Percentiles rank a stretch among this genome's conserved stretches.
These are phyloP conservation scores for Achatina immaculata DNA, from an alignment of 1,140 invertebrate genomes.

Conservation along the genomic window DNA sequence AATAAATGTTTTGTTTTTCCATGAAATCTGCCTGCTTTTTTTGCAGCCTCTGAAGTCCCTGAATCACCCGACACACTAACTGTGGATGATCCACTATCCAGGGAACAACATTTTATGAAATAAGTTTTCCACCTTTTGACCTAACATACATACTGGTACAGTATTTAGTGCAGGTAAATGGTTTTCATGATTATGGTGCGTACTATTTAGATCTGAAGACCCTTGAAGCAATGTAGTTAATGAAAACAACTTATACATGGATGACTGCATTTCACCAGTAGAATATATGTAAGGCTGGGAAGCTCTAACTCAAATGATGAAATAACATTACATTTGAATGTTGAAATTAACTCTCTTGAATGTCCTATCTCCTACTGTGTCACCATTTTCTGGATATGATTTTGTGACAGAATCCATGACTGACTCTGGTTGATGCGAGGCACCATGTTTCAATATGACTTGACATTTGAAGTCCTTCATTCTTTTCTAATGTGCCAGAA, in stretches of 20 bases:
- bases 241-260: not conserved
- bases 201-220: not conserved
- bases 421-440: not conserved
- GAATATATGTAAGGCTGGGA: constrained; percentile 54
- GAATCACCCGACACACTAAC: not conserved
- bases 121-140: not conserved
- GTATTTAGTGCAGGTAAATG: not conserved
- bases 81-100: not conserved
- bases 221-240: constrained; percentile 6
- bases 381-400: constrained; percentile 20
- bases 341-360: constrained; percentile 58
- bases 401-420: not conserved
- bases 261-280: not conserved
- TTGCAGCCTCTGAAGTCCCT: not conserved
- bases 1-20: not conserved
- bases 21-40: not conserved
- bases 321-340: constrained; percentile 42
- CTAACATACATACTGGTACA: not conserved
- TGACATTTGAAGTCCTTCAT: no score
- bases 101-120: not conserved
- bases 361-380: not conserved
- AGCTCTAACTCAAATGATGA: constrained; percentile 64
- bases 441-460: not conserved
- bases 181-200: no score
- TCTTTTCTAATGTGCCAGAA: no score